Evolutionary conservation across 2,888 invertebrate species (phyloP), one percentile per base, ranked within the genome.

Genomic region (Rutpela maculata): DNA sequence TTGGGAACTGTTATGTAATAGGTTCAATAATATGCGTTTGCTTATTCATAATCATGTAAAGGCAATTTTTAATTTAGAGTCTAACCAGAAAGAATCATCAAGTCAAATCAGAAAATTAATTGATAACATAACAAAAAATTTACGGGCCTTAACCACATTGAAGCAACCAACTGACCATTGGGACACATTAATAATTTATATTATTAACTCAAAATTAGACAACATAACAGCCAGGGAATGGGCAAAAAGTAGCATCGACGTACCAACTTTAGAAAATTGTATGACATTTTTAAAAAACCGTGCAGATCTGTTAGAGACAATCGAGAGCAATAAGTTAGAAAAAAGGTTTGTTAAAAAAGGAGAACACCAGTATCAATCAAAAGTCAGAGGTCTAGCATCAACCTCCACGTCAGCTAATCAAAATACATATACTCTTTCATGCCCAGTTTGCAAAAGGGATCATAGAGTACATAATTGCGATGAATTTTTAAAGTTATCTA

Each of bases 1-100:
- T 2, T 19, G 43, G 19, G 7, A 56, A 0, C 0, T 55, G 5
- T 22, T 67, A 12, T 2, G 10, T 15, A 6, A 63, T 2, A 63
- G 63, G 17, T 63, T n/a, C 12, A 6, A 17, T 7, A 63, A 63
- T 35, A 63, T 35, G 6, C 0, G 3, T 9, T 12, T n/a, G 5
- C 7, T 63, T 6, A 35, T 35, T 9, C 26, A 63, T 17, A 19
- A 12, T n/a, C 63, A 63, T 17, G 9, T 63, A 12, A 63, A 35
- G 10, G 2, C 12, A 1, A 4, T 63, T 2, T 26, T 63, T 88
- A 88, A 78, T 87, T 87, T 0, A 38, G 9, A 38, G 9, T 6
- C 9, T 3, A 9, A 38, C 9, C 3, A 9, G 11, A 9, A 38
- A 11, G 3, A 3, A 1, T 1, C 9, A 1, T 11, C 38, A 1